Evolutionary conservation across 2,797 vertebrate genomes (phyloP).

Genomic region (Pelochelys cantorii): DNA sequence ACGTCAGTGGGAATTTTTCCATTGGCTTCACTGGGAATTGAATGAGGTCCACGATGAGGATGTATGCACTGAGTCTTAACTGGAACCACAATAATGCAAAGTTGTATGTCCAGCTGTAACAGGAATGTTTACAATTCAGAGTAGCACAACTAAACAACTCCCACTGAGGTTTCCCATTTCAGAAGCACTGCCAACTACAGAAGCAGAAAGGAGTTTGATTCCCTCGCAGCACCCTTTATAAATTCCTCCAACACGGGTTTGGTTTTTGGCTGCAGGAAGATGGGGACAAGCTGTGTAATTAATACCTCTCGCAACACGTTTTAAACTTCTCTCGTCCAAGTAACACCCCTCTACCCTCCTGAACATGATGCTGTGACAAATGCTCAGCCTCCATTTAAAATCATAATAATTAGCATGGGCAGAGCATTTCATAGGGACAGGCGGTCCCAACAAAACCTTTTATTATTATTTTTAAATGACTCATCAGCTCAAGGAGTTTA

Average conservation of each 20-base stretch:
- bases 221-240: conserved; percentile 23
- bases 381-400: conserved; percentile 23
- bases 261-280: conserved; percentile 3
- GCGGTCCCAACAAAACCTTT: conserved; percentile 5
- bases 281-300: conserved; percentile 29
- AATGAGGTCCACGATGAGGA: neutral
- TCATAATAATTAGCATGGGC: conserved; percentile 28
- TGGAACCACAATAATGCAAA: neutral
- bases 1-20: neutral
- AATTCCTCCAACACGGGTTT: conserved; percentile 44
- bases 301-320: conserved; percentile 22
- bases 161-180: neutral
- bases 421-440: conserved; percentile 9
- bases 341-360: neutral
- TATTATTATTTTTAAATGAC: conserved; percentile 50
- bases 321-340: conserved; percentile 8
- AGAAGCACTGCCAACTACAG: conserved; percentile 4
- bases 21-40: neutral
- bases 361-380: neutral
- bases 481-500: conserved; percentile 47
- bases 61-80: neutral
- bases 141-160: neutral
- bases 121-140: neutral
- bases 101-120: conserved; percentile 10
- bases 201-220: conserved; percentile 37